Conservation (phyloP, 2,888 invertebrate genomes). For the Hecatera dysodea region DNA sequence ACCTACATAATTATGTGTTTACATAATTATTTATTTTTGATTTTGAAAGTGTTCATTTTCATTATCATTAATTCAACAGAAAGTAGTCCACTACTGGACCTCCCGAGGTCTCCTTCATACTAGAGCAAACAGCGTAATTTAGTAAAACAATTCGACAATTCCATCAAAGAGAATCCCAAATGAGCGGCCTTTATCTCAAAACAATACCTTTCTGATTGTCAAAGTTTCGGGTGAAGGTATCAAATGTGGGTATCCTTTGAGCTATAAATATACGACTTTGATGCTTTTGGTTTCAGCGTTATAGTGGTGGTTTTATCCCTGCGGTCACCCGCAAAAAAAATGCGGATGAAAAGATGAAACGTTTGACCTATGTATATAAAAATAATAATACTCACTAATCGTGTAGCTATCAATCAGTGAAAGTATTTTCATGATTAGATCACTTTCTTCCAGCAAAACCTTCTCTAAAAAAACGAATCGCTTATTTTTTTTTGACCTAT, state of each 20-base stretch:
- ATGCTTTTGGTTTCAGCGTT: constrained; percentile 6
- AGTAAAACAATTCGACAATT: background rate
- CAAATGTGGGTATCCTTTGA: constrained; percentile 37
- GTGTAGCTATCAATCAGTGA: no score
- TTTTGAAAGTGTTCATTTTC: no score
- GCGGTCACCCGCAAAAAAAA: constrained; percentile 9
- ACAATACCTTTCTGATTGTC: constrained; percentile 26
- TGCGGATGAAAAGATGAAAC: background rate
- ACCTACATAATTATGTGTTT: no score
- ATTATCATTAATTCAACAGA: no score
- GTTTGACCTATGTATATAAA: background rate
- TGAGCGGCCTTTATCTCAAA: background rate
- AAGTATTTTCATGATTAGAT: no score
- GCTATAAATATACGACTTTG: constrained; percentile 21
- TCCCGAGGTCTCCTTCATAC: background rate
- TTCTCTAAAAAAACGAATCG: no score
- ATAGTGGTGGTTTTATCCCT: background rate
- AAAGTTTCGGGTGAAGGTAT: constrained; percentile 23
- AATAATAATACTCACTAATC: no score
- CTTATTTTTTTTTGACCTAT: no score
- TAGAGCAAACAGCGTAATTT: background rate
- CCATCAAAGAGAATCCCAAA: constrained; percentile 1
- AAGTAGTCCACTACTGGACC: no score
- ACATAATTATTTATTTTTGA: no score
- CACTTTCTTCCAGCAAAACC: no score